Percentiles rank a stretch among this genome's conserved stretches.
Conservation (phyloP, 2,113 vertebrate genomes). For the Mungos mungo region DNA sequence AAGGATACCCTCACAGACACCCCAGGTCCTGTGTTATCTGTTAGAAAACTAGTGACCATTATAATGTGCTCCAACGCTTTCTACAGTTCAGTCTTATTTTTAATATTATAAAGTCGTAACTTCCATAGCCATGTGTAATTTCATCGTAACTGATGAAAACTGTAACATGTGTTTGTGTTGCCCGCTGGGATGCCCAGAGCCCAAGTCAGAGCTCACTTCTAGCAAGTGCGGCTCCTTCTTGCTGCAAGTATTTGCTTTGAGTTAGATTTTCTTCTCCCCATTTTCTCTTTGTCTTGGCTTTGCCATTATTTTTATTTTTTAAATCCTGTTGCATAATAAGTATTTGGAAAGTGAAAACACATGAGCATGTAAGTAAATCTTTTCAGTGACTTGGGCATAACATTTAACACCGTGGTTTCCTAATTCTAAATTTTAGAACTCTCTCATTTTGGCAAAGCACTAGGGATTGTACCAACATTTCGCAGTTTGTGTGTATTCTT, state of each 20-base stretch:
- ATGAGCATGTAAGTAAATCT: background rate
- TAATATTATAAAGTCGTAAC: background rate
- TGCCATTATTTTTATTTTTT: background rate
- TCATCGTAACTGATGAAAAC: background rate
- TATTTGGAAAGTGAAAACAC: conserved; percentile 19
- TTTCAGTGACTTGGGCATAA: background rate
- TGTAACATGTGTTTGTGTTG: background rate
- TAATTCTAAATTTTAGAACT: conserved; percentile 15
- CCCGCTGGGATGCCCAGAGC: background rate
- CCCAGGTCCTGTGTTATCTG: background rate
- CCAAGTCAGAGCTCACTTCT: background rate
- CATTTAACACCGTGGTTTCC: background rate
- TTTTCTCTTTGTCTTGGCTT: background rate
- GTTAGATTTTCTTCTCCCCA: background rate
- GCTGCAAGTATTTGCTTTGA: background rate
- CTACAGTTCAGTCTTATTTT: background rate
- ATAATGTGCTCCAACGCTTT: background rate
- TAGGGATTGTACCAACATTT: background rate
- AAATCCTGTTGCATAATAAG: background rate
- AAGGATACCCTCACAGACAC: background rate
- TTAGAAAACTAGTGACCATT: background rate
- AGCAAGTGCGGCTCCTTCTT: background rate
- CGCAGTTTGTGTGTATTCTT: background rate
- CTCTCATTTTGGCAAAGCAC: background rate
- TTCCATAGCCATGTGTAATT: background rate